Base-by-base conservation (phyloP, 2,113 vertebrate genomes). In the Marmota flaviventris region DNA sequence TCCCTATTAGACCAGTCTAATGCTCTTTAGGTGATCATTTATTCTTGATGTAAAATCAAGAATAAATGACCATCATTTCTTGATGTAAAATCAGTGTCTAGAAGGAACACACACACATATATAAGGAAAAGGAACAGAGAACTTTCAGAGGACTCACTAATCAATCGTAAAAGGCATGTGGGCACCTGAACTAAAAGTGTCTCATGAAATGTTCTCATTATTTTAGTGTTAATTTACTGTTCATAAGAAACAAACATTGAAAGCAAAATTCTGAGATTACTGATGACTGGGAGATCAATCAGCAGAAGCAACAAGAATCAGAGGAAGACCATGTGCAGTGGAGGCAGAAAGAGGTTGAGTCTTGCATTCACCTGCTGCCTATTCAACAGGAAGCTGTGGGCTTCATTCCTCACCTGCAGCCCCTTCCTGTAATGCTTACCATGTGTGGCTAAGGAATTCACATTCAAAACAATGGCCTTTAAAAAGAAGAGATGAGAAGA, bases 201-300 rank as follows among this genome's bases (percentile, higher is more conserved):
- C 39, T 76, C 12, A 27, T 69, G 0, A 93, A 91, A 85, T 78
- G 9, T 34, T 34, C 39, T 96, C 70, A 85, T 95, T 93, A 97
- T 97, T 81, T 97, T 81, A 96, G 84, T 97, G 90, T 96, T 95
- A 94, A 79, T 97, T 94, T 96, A 92, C 72, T n/a, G 0, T 91
- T 97, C 0, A 0, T 94, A 92, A 97, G 95, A 97, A 98, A 91
- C 70, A 95, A 58, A 2, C 89, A 45, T 98, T 97, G 65, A 98
- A 97, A 95, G 96, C 76, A 92, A 18, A 83, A 95, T 98, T 96
- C 86, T 85, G 97, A 97, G 76, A 95, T 63, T 82, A 2, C 5
- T 76, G 8, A 51, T 58, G 83, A 95, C 95, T 97, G 81, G 96
- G 94, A 97, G 69, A 96, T 96, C 97, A 97, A 95, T 97, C 88